These are phyloP conservation scores for Butastur rufipennis DNA, from an alignment of 2,113 vertebrate genomes.

Conservation along the genomic window DNA sequence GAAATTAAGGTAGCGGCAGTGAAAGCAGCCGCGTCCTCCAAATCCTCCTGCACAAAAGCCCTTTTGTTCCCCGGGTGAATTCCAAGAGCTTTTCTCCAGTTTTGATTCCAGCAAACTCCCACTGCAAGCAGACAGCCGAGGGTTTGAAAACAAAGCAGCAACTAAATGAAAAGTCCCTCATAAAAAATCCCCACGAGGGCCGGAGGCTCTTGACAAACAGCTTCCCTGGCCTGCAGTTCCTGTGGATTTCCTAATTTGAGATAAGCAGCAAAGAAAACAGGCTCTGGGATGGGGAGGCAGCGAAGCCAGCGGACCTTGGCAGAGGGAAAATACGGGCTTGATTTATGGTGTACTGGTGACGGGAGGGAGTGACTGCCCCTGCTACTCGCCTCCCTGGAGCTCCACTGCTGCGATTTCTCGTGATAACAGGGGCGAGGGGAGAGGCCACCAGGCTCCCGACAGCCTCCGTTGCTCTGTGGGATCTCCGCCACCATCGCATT, in stretches of 20 bases:
- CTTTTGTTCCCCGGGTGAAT: constrained; percentile 36
- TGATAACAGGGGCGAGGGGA: background rate
- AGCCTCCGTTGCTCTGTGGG: rapidly evolving
- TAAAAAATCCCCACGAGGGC: background rate
- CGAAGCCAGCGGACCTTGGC: background rate
- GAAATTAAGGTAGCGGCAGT: background rate
- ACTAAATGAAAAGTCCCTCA: background rate
- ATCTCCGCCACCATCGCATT: background rate
- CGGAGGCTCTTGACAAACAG: constrained; percentile 1
- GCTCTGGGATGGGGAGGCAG: background rate
- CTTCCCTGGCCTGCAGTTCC: background rate
- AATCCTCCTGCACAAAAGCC: constrained; percentile 43
- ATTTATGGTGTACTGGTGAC: background rate
- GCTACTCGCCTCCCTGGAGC: rapidly evolving
- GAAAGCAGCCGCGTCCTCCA: background rate
- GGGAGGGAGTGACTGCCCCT: background rate
- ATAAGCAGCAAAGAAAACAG: background rate
- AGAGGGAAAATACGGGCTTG: background rate
- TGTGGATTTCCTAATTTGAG: constrained; percentile 24
- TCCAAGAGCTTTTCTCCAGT: constrained; percentile 47
- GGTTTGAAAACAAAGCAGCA: constrained; percentile 21
- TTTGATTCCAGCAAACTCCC: constrained; percentile 28
- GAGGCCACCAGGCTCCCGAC: background rate
- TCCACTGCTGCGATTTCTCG: background rate
- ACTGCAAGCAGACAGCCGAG: background rate